Evolutionary conservation across 2,888 invertebrate genomes (phyloP), one percentile per base, ranked within the genome.

Genomic region (Cataglyphis albicans): DNA sequence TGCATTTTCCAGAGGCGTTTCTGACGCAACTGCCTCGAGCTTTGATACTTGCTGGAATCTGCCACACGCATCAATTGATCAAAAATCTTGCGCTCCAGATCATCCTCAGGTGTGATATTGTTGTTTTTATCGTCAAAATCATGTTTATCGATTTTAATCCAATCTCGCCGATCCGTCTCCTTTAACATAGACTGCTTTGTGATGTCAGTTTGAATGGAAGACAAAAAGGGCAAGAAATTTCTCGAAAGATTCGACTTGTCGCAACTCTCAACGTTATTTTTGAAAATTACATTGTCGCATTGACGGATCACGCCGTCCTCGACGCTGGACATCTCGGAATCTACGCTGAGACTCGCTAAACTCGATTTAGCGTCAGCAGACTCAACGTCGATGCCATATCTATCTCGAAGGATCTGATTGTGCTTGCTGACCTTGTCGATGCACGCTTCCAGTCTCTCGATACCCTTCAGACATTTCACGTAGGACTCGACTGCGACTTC

Each of bases 311-410:
- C 21, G 29, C 7, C 12, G 52, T 83, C 80, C 10, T 35, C n/a
- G n/a, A 38, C 44, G 25, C n/a, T 25, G 12, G 84, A 35, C 55
- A 48, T 61, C 55, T 72, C 67, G 44, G 76, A 59, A 83, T 88
- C 89, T 84, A 72, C 52, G 76, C 87, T 88, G 73, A 91, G 85
- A 82, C 82, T 88, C 88, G 91, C 93, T 93, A 93, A 91, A 92
- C 82, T 81, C 41, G 65, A 87, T 93, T 90, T 93, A 93, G 93
- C 92, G 91, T 90, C 91, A 91, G 93, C 88, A 93, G 93, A 91
- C 86, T 87, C 91, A 48, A 83, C 83, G 15, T 88, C 82, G 70
- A 91, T 88, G 4, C 90, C 91, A 72, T 92, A 92, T 81, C 90
- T 91, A 35, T 90, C 89, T 7, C 88, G 88, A 15, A 92, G 90